Base-by-base conservation (phyloP, 1,140 invertebrate species). In the Pseudobourletiella spinata region DNA sequence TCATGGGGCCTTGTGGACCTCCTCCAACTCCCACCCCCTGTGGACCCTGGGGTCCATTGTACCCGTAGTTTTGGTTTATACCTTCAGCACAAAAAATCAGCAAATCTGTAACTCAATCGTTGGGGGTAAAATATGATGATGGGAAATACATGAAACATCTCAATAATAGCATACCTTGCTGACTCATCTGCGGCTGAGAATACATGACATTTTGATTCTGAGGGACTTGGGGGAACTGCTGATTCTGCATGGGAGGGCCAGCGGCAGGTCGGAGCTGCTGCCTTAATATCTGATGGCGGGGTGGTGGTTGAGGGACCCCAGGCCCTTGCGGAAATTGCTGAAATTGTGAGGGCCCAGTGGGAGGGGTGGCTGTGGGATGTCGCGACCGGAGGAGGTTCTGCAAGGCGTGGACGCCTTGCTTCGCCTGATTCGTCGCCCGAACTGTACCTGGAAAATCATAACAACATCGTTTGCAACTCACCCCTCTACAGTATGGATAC, bases 331-430 rank as follows among this genome's bases (percentile, higher is more conserved):
- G 71, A 28, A 70, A 60, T 46, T 70, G 70, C 56, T 72, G 72
- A 63, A 64, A 51, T 58, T 67, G 64, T 58, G 65, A 62, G 70
- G 71, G 84, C 74, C 72, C 81, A 71, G 43, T 84, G n/a, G 67
- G 72, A 28, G 68, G 68, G 3, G 72, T 73, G 2, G 73, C 68
- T 1, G 76, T 76, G 2, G 74, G 77, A 25, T 80, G 72, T 25
- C 83, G 78, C 65, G 85, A 80, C 1, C 88, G 78, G 50, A 95
- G 75, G 87, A 94, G 90, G 66, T 90, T 85, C 2, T 87, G 88
- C 2, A 94, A 74, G 1, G 90, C 89, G 72, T 89, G 87, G 70
- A 93, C 93, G 0, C 88, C 88, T 61, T 72, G 84, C 80, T 69
- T 85, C 84, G 72, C 85, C 83, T 71, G 82, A 74, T 18, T 80